phyloP scores from a whole-genome alignment of 1,140 invertebrate genomes.

The Sycophaga agraensis region DNA sequence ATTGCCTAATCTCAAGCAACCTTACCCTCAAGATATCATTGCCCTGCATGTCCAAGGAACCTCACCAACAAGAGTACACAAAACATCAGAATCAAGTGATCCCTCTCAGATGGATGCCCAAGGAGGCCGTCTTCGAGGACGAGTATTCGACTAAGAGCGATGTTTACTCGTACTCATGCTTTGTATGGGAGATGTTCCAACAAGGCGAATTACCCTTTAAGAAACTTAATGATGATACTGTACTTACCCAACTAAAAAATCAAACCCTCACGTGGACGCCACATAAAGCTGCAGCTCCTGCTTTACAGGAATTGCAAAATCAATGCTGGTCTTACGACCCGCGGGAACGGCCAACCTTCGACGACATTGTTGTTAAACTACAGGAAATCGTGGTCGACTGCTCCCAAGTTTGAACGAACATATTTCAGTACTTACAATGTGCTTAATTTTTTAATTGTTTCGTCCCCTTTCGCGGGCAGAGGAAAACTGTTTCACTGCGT shows the following conservation, averaged over 20 bases:
- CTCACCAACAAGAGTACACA: conserved; percentile 83
- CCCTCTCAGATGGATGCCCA: conserved; percentile 75
- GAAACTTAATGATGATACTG: conserved; percentile 75
- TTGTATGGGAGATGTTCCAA: conserved; percentile 90
- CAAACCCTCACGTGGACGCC: conserved; percentile 68
- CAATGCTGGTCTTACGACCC: conserved; percentile 67
- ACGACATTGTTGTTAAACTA: conserved; percentile 53
- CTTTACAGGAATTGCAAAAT: conserved; percentile 62
- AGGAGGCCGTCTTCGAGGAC: conserved; percentile 86
- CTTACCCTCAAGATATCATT: conserved; percentile 82
- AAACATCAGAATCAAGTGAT: conserved; percentile 75
- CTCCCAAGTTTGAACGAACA: conserved; percentile 12
- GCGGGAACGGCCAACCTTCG: conserved; percentile 67
- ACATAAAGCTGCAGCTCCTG: conserved; percentile 65
- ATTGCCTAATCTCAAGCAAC: conserved; percentile 84
- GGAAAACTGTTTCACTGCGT: too few species aligned
- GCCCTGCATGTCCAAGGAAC: conserved; percentile 78
- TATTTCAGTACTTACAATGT: neutral
- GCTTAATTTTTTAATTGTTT: neutral
- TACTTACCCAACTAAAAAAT: conserved; percentile 70
- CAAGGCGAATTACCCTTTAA: conserved; percentile 85
- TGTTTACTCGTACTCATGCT: conserved; percentile 86
- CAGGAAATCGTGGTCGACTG: conserved; percentile 23
- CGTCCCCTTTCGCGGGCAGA: neutral
- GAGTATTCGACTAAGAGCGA: conserved; percentile 93